Conservation (phyloP, 2,888 invertebrate species). For the Nephrotoma guestfalica region DNA sequence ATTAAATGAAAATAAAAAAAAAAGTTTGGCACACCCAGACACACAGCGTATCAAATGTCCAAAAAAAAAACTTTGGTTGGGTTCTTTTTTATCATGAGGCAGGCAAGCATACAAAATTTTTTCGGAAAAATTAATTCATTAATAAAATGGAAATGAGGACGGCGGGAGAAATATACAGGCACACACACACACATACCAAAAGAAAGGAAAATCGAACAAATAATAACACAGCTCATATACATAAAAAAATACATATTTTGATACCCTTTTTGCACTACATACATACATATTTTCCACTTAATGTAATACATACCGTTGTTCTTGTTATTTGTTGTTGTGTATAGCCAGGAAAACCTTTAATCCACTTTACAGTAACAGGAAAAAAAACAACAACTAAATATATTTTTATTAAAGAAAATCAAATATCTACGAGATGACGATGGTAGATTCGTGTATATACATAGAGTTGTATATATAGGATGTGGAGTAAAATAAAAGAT, state of each 20-base stretch:
- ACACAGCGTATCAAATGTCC: background rate
- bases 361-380: background rate
- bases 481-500: background rate
- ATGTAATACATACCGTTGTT: background rate
- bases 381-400: background rate
- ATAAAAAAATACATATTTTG: background rate
- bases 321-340: background rate
- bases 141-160: background rate
- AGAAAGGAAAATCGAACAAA: background rate
- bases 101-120: background rate
- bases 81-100: background rate
- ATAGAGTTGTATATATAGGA: background rate
- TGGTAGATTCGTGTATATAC: background rate
- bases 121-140: background rate
- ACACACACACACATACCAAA: background rate
- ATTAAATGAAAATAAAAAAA: background rate
- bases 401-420: background rate
- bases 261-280: background rate
- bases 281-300: background rate
- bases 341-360: background rate
- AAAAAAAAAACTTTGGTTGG: background rate
- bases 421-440: background rate
- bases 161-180: background rate
- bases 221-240: background rate
- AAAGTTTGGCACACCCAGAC: background rate